These are phyloP conservation scores for Dinomys branickii DNA, from an alignment of 2,113 vertebrate genomes.

Conservation along the genomic window DNA sequence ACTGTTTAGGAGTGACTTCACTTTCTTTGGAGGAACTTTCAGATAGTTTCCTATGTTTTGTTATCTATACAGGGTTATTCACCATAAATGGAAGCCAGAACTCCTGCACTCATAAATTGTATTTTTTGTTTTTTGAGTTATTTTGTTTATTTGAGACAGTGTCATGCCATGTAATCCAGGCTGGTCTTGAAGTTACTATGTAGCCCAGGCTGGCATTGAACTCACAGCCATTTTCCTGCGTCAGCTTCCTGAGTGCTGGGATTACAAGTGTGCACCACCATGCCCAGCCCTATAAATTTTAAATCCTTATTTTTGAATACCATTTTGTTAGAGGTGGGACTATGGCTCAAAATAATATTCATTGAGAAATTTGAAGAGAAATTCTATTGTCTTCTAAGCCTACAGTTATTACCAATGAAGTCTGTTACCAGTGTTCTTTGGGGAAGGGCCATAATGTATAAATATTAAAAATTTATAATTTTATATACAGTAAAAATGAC, in stretches of 20 bases:
- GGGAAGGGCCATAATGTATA: not conserved
- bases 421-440: not conserved
- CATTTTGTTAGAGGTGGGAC: not conserved
- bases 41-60: not conserved
- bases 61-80: not conserved
- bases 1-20: no score
- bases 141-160: not conserved
- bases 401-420: not conserved
- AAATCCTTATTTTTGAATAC: not conserved
- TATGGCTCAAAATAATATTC: not conserved
- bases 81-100: not conserved
- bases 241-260: not conserved
- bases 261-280: not conserved
- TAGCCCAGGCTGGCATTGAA: not conserved
- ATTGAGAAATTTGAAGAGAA: not conserved
- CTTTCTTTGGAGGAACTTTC: not conserved
- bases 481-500: not conserved
- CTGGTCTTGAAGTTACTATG: not conserved
- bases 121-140: not conserved
- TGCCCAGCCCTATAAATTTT: not conserved
- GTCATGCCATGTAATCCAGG: not conserved
- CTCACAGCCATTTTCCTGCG: not conserved
- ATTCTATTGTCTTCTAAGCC: not conserved
- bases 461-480: not conserved
- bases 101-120: not conserved